These are phyloP conservation scores for Psilopsiagon aymara DNA, from an alignment of 2,113 vertebrate species.

Conservation along the genomic window DNA sequence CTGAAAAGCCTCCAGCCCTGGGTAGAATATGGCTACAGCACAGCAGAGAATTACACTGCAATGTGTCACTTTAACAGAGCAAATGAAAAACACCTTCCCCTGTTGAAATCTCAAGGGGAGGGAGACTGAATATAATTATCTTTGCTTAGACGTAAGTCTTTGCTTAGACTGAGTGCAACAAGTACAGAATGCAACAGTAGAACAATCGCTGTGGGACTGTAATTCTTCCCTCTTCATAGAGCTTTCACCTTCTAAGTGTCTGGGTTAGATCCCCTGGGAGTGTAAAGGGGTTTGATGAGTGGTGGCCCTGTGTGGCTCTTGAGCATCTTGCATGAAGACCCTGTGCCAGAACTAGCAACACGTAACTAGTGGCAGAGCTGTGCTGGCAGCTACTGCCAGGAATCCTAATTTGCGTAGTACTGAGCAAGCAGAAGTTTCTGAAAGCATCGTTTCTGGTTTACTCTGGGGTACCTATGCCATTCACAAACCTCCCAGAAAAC, in stretches of 20 bases:
- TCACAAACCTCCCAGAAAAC: not conserved
- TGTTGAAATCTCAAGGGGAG: constrained; percentile 1
- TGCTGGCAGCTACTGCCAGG: not conserved
- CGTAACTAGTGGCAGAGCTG: not conserved
- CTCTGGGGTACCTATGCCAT: not conserved
- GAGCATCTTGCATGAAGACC: not conserved
- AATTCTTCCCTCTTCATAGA: not conserved
- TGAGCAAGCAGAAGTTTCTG: not conserved
- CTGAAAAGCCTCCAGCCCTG: constrained; percentile 32
- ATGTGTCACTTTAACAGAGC: constrained; percentile 24
- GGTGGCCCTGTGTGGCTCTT: not conserved
- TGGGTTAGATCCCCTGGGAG: not conserved
- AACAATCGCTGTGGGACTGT: not conserved
- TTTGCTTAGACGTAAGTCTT: not conserved
- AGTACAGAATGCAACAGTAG: not conserved
- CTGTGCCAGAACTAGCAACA: not conserved
- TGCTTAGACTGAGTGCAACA: not conserved
- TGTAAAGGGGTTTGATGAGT: not conserved
- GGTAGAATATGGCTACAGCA: constrained; percentile 25
- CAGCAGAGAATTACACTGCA: constrained; percentile 8
- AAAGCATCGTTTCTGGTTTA: not conserved
- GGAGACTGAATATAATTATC: not conserved
- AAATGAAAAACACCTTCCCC: constrained; percentile 37
- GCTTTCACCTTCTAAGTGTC: not conserved
- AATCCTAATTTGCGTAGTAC: not conserved